Base-by-base conservation (phyloP, 1,140 invertebrate species). In the Macrocentrus cingulum region DNA sequence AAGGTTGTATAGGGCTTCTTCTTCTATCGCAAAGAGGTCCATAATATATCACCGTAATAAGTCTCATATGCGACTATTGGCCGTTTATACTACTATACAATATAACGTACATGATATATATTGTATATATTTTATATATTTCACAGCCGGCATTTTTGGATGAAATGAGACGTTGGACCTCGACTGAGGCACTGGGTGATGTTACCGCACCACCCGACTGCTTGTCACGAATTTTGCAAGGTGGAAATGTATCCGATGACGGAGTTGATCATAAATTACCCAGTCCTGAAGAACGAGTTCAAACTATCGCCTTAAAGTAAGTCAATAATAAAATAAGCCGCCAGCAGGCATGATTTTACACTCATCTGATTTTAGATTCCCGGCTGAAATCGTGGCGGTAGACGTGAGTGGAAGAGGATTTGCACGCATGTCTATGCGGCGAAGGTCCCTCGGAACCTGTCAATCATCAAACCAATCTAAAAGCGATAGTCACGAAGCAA, bases 401-500 rank as follows among this genome's bases (percentile, higher is more conserved):
- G 92, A 96, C 75, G 87, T 91, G 18, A 91, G 89, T 56, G 92
- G 92, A 13, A 84, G 84, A 67, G 86, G 87, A 69, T 96, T 95
- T 82, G 86, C 91, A 64, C 84, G 93, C 62, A 93, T 95, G 90
- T 90, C 89, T 64, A 84, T 83, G 65, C 87, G 91, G 19, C 82
- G 93, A 50, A 85, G 90, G 71, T 95, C 92, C 11, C 82, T 95
- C 54, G 79, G 88, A 49, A 68, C 73, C 2, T 68, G 70, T 1
- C 72, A 71, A 49, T 67, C n/a, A n/a, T n/a, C 69, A 46, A 58
- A 64, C 4, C 85, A 87, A 60, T 79, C 85, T 34, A 85, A 85
- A 62, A 79, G 25, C 19, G 34, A 51, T 36, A 42, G 41, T 51
- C 16, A 32, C 3, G 39, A 41, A 22, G 36, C 49, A 15, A 29